Conservation (phyloP, 2,888 invertebrate species). For the Nephrocerus scutellatus region DNA sequence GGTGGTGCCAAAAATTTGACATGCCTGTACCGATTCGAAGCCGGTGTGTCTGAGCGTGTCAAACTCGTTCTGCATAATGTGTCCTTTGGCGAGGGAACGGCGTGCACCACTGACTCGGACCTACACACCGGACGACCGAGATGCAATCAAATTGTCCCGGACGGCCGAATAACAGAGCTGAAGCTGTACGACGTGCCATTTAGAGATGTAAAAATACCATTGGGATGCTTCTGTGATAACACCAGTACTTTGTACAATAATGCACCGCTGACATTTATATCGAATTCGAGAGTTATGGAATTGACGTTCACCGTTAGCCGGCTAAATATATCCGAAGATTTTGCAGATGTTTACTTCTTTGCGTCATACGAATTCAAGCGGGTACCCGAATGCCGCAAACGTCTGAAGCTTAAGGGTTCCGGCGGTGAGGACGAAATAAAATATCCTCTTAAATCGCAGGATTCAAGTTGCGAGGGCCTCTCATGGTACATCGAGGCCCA, state of each 20-base stretch:
- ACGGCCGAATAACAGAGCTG: constrained; percentile 51
- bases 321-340: constrained; percentile 73
- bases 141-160: constrained; percentile 49
- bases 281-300: constrained; percentile 64
- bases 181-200: constrained; percentile 61
- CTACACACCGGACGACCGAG: constrained; percentile 63
- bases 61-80: constrained; percentile 62
- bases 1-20: constrained; percentile 71
- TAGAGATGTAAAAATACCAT: constrained; percentile 59
- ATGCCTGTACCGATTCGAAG: constrained; percentile 70
- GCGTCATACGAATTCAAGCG: constrained; percentile 63
- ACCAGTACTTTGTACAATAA: constrained; percentile 52
- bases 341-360: constrained; percentile 71
- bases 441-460: constrained; percentile 56
- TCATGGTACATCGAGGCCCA: constrained; percentile 77
- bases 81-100: constrained; percentile 60
- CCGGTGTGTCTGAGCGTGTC: constrained; percentile 59
- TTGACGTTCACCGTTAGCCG: constrained; percentile 67
- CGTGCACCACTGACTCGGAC: constrained; percentile 65
- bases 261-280: constrained; percentile 58
- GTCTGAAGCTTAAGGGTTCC: constrained; percentile 56
- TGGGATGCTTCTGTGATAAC: constrained; percentile 78
- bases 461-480: constrained; percentile 45
- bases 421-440: constrained; percentile 62
- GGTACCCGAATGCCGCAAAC: constrained; percentile 59